Percentiles rank a stretch among this genome's conserved stretches.
These are phyloP conservation scores for Percopsis transmontana DNA, from an alignment of 2,113 vertebrate species.

Conservation along the genomic window DNA sequence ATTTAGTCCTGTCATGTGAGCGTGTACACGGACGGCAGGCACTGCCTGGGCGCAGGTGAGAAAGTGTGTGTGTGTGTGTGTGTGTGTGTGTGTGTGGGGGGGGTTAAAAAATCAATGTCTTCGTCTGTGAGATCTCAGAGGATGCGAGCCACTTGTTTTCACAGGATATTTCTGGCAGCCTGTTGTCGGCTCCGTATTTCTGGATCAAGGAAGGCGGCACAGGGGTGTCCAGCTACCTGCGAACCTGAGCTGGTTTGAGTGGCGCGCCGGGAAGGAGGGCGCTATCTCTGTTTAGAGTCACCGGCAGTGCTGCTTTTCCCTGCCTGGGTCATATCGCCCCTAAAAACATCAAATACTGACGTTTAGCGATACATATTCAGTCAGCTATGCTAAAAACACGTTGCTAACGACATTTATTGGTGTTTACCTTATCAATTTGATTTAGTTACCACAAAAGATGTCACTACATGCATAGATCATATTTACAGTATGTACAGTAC, in stretches of 20 bases:
- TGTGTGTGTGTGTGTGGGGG: conserved; percentile 34
- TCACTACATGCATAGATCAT: too few species aligned
- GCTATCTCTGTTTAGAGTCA: too few species aligned
- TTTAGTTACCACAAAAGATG: too few species aligned
- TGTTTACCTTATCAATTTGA: too few species aligned
- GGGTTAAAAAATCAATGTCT: conserved; percentile 32
- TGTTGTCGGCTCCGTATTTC: conserved; percentile 39
- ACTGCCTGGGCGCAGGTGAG: background rate
- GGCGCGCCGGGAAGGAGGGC: too few species aligned
- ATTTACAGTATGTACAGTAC: too few species aligned
- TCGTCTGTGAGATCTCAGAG: conserved; percentile 40
- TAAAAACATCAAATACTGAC: too few species aligned
- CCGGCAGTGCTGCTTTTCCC: too few species aligned
- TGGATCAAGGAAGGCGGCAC: conserved; percentile 20
- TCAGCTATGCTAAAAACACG: too few species aligned
- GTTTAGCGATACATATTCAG: too few species aligned
- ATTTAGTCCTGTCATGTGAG: conserved; percentile 44
- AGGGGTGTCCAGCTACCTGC: background rate
- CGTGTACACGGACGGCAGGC: background rate
- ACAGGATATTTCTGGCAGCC: conserved; percentile 53
- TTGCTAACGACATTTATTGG: too few species aligned
- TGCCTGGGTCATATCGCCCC: too few species aligned
- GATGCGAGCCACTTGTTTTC: conserved; percentile 68
- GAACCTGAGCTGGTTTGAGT: background rate
- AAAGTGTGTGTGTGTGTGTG: background rate